Conservation (phyloP, 1,140 invertebrate species). For the Pomacea maculata region DNA sequence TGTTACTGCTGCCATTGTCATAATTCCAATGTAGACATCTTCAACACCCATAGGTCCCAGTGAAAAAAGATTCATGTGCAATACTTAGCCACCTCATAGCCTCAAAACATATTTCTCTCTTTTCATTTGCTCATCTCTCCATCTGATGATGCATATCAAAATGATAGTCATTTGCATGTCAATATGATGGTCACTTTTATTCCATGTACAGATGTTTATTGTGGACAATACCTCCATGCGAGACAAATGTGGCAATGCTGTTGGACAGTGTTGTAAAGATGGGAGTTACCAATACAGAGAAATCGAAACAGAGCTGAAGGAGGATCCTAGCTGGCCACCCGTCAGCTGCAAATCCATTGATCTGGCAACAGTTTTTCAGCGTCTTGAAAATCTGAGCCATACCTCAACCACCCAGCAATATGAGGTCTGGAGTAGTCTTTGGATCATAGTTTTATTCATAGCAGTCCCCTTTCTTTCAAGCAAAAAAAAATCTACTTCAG, state of each 20-base stretch:
- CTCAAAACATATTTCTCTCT: too few species aligned
- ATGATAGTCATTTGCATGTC: neutral
- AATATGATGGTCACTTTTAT: neutral
- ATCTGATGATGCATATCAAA: too few species aligned
- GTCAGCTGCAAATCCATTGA: constrained; percentile 34
- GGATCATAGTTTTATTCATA: too few species aligned
- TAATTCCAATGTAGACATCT: too few species aligned
- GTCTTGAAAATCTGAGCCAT: constrained; percentile 40
- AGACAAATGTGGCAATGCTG: constrained; percentile 28
- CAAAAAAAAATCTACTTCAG: too few species aligned
- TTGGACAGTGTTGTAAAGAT: constrained; percentile 29
- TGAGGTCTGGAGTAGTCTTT: neutral
- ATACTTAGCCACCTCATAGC: too few species aligned
- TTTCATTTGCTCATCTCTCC: too few species aligned
- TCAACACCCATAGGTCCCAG: too few species aligned
- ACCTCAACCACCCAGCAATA: constrained; percentile 22
- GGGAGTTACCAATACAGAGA: constrained; percentile 37
- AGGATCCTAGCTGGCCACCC: constrained; percentile 48
- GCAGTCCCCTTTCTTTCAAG: too few species aligned
- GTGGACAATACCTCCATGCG: constrained; percentile 47
- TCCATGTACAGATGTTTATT: constrained; percentile 45
- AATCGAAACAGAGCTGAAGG: constrained; percentile 46
- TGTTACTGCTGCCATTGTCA: too few species aligned
- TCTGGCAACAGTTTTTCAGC: constrained; percentile 41
- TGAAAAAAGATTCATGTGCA: too few species aligned